Evolutionary conservation across 2,888 invertebrate species (phyloP).

Genomic region (Alcis repandata): DNA sequence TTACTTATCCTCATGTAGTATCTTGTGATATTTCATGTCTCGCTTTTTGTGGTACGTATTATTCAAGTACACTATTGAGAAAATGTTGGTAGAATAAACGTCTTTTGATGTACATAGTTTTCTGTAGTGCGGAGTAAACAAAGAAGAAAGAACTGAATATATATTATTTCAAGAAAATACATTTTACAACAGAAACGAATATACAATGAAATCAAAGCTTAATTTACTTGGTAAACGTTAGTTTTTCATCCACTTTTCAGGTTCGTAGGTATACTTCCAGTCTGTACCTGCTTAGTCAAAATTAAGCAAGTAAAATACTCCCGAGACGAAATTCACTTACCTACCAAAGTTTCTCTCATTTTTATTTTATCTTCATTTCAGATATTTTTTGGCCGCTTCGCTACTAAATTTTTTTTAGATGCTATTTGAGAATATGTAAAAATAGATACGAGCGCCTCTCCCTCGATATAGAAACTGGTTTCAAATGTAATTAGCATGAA

Average conservation of each 20-base stretch:
- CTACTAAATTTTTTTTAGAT: background rate
- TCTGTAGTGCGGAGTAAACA: too few species aligned
- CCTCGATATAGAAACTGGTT: too few species aligned
- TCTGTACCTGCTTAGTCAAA: background rate
- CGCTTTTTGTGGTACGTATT: slow-evolving; percentile 9
- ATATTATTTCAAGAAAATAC: too few species aligned
- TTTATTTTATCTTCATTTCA: background rate
- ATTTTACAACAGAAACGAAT: too few species aligned
- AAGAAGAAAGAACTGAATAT: too few species aligned
- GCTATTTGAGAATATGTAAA: background rate
- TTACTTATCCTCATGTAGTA: slow-evolving; percentile 20
- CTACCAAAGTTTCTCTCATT: background rate
- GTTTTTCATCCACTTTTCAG: too few species aligned
- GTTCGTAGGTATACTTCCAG: background rate
- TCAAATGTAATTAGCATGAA: too few species aligned
- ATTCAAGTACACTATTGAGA: background rate
- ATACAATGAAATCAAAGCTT: too few species aligned
- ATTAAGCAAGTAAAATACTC: background rate
- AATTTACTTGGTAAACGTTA: too few species aligned
- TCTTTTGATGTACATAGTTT: background rate
- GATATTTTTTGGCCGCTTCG: background rate
- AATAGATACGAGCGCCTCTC: too few species aligned
- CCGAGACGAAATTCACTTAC: background rate
- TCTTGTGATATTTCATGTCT: slow-evolving; percentile 5
- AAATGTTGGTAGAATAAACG: background rate